Evolutionary conservation across 2,113 vertebrate species (phyloP), one percentile per base, ranked within the genome.

Genomic region (Lampris incognitus): DNA sequence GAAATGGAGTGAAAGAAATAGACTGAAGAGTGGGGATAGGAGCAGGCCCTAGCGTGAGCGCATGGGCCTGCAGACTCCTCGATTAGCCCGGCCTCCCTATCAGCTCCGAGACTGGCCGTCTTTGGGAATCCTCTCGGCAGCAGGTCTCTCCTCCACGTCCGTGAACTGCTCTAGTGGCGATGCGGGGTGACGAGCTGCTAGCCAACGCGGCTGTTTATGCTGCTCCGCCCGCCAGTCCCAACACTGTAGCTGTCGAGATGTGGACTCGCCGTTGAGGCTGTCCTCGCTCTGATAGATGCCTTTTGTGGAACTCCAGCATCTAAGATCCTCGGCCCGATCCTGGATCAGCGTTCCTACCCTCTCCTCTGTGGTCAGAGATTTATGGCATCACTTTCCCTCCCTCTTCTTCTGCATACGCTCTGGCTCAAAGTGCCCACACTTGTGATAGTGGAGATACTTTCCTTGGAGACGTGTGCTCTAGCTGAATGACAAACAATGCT

Each of bases 311-410:
- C 79, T 63, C 52, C 8, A 75, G 58, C 87, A 90, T 89, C 89
- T 87, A 57, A 91, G 91, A 92, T 92, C 75, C 72, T 79, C 60
- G 9, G 46, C 72, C 84, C 79, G 85, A 92, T 92, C 88, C 85
- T 80, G 90, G 88, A 93, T 91, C 85, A 90, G 83, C 72, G 61
- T 85, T 68, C 66, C 24, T 8, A 3, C 68, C 66, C 66, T 50
- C 61, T 77, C 79, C 87, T 87, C 84, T 84, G 88, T 78, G 85
- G 71, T 78, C 6, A 1, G n/a, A 89, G 85, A 90, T 89, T 87
- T 91, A 82, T 62, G 61, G 85, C 85, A 81, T 83, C 40, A 10
- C 59, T 50, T 68, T 11, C 63, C 7, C 46, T 10, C 49, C 38
- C 72, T 55, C 39, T 70, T 65, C 66, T 56, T 69, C 66, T 78